A percentile compares a stretch with the other conserved stretches of the same genome.
phyloP scores from a whole-genome alignment of 2,113 vertebrate genomes.

The Leptocoma aspasia region DNA sequence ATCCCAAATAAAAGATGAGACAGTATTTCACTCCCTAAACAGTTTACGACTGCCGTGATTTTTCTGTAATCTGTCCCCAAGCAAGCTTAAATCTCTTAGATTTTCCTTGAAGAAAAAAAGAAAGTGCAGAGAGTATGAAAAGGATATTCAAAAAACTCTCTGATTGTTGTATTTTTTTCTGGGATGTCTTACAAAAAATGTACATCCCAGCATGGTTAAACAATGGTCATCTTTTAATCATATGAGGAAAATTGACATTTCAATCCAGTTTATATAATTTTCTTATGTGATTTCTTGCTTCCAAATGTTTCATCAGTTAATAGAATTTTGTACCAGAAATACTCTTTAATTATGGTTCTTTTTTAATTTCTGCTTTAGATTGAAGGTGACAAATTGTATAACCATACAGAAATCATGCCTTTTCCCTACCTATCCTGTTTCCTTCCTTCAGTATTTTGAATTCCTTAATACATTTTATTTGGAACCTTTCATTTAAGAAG shows the following conservation, averaged over 20 bases:
- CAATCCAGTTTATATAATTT: not conserved
- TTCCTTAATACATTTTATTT: not conserved
- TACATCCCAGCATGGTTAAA: not conserved
- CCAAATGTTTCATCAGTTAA: not conserved
- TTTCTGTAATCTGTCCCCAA: constrained; percentile 37
- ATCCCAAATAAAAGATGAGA: constrained; percentile 34
- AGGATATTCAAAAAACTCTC: not conserved
- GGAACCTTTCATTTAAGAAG: not conserved
- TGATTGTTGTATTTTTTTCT: not conserved
- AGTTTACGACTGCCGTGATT: not conserved
- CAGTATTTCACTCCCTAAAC: constrained; percentile 33
- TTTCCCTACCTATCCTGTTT: not conserved
- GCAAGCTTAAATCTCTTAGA: constrained; percentile 42
- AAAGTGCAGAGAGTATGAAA: not conserved
- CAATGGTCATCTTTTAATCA: not conserved
- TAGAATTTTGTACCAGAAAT: not conserved
- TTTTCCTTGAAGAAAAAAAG: not conserved
- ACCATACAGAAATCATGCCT: not conserved
- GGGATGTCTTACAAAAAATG: not conserved
- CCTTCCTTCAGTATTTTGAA: not conserved
- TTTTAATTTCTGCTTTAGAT: not conserved
- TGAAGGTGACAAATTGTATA: not conserved
- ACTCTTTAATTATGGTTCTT: not conserved
- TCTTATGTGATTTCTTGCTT: not conserved
- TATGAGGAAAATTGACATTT: not conserved